Conservation (phyloP, 2,113 vertebrate species). For the Syngnathus typhle region DNA sequence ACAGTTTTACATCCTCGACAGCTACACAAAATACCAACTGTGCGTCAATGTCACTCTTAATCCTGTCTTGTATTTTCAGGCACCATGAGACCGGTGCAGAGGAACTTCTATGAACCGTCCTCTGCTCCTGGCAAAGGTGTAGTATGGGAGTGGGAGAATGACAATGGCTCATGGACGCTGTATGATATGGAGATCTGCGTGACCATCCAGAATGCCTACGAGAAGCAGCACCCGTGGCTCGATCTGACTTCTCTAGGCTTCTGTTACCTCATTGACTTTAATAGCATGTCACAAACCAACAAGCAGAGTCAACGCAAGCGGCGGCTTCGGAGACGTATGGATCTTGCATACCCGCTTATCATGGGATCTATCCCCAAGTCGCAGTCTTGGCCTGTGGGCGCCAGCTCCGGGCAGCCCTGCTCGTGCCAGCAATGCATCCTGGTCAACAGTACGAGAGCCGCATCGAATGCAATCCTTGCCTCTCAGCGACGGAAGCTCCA, state of each 20-base stretch:
- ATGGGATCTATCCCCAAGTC: slow-evolving; percentile 96
- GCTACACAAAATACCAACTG: neutral
- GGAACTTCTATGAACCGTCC: slow-evolving; percentile 93
- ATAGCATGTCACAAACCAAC: slow-evolving; percentile 96
- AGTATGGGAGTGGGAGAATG: slow-evolving; percentile 97
- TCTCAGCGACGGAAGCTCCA: slow-evolving; percentile 84
- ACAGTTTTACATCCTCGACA: neutral
- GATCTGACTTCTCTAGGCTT: slow-evolving; percentile 94
- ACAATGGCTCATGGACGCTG: slow-evolving; percentile 86
- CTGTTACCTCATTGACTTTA: slow-evolving; percentile 94
- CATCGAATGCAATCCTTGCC: slow-evolving; percentile 93
- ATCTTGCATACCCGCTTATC: slow-evolving; percentile 91
- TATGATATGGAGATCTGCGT: slow-evolving; percentile 98
- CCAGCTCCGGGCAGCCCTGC: slow-evolving; percentile 85
- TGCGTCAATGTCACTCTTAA: slow-evolving; percentile 10
- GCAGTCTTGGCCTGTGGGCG: slow-evolving; percentile 92
- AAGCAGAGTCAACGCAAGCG: slow-evolving; percentile 87
- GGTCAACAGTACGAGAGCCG: slow-evolving; percentile 90
- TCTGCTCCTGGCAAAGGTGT: slow-evolving; percentile 92
- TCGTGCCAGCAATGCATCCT: slow-evolving; percentile 91
- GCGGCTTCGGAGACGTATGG: slow-evolving; percentile 88
- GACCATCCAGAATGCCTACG: slow-evolving; percentile 96
- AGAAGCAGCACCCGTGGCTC: slow-evolving; percentile 97
- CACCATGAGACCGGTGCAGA: slow-evolving; percentile 89
- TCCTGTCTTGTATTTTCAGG: slow-evolving; percentile 63